Percentiles rank a stretch among this genome's conserved stretches.
Conservation (phyloP, 2,888 invertebrate genomes). For the Cyclophora punctaria region DNA sequence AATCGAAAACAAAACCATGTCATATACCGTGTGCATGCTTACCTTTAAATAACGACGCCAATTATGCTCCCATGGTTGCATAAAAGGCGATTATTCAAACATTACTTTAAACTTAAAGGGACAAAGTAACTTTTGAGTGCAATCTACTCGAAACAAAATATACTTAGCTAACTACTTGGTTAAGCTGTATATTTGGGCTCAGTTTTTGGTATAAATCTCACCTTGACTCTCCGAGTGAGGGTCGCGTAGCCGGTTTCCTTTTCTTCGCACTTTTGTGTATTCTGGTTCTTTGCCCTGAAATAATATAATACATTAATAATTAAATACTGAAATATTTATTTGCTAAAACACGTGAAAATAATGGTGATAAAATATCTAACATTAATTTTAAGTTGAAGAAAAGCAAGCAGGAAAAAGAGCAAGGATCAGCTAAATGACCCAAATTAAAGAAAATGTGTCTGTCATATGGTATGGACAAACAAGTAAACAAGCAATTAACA, state of each 20-base stretch:
- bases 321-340: not conserved
- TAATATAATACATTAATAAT: not conserved
- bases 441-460: too few relatives aligned
- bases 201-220: constrained; percentile 35
- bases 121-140: constrained; percentile 64
- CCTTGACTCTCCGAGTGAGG: constrained; percentile 91
- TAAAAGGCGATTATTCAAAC: constrained; percentile 70
- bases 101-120: constrained; percentile 63
- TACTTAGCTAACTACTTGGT: constrained; percentile 63
- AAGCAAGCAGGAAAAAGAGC: too few relatives aligned
- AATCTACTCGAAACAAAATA: constrained; percentile 65
- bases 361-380: too few relatives aligned
- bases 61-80: constrained; percentile 73
- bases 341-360: too few relatives aligned
- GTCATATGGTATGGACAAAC: too few relatives aligned
- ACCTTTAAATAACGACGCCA: constrained; percentile 73
- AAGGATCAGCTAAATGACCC: too few relatives aligned
- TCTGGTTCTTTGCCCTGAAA: constrained; percentile 85
- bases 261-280: constrained; percentile 88
- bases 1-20: constrained; percentile 16
- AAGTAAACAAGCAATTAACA: too few relatives aligned
- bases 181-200: constrained; percentile 42
- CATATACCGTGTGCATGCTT: constrained; percentile 72
- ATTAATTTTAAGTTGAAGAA: too few relatives aligned
- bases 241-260: constrained; percentile 85